These are phyloP conservation scores for Ianthella basta DNA, from an alignment of 37 sponge, comb jelly and placozoan genomes.

Conservation along the genomic window DNA sequence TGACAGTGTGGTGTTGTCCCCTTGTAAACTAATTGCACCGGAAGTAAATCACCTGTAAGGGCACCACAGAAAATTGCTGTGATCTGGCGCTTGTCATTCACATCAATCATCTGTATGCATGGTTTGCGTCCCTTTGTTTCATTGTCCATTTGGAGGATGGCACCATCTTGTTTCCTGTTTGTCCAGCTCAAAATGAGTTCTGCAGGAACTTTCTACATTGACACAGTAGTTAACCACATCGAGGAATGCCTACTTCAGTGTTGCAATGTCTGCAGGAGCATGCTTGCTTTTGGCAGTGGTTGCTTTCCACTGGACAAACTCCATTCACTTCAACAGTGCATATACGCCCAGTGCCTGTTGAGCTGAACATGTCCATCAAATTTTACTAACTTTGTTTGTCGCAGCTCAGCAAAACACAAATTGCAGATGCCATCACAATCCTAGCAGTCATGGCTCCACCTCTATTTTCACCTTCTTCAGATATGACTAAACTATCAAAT, in stretches of 20 bases:
- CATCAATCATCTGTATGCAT: constrained; percentile 30
- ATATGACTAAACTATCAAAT: constrained; percentile 6
- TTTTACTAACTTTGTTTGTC: constrained; percentile 44
- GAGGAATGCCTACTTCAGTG: constrained; percentile 1
- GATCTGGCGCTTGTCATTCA: constrained; percentile 33
- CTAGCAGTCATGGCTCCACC: constrained; percentile 53
- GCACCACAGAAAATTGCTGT: constrained; percentile 38
- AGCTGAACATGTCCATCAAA: constrained; percentile 50
- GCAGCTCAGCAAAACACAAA: constrained; percentile 23
- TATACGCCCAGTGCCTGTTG: constrained; percentile 48
- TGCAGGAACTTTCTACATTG: constrained; percentile 12
- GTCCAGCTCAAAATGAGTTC: constrained; percentile 47
- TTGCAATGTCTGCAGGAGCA: not conserved
- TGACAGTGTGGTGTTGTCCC: constrained; percentile 36
- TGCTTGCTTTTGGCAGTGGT: constrained; percentile 43
- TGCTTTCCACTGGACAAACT: constrained; percentile 51
- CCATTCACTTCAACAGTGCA: constrained; percentile 36
- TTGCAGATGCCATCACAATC: constrained; percentile 53
- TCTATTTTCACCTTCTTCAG: constrained; percentile 40
- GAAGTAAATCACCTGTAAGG: constrained; percentile 37
- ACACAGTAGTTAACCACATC: constrained; percentile 5
- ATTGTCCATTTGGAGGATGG: no score
- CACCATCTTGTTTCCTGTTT: constrained; percentile 36
- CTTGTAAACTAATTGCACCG: constrained; percentile 32
- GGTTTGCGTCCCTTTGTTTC: no score